Evolutionary conservation across 2,797 vertebrate genomes (phyloP).

Genomic region (Danio kyathit): DNA sequence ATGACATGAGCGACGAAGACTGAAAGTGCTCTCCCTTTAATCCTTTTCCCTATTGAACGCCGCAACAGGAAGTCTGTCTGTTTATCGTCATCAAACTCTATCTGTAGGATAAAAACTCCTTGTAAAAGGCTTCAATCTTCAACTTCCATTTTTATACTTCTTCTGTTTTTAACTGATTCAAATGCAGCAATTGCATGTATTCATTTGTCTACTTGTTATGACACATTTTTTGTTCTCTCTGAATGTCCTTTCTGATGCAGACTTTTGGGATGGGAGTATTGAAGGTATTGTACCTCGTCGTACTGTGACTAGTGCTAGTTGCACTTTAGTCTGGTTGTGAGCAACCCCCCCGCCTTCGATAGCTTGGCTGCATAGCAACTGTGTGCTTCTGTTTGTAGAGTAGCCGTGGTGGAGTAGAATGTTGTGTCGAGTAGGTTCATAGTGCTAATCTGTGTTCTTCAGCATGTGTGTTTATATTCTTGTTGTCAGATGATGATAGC

Average conservation of each 20-base stretch:
- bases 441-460: constrained; percentile 61
- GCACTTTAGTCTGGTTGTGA: constrained; percentile 72
- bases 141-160: constrained; percentile 46
- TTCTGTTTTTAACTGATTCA: constrained; percentile 48
- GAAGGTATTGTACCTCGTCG: constrained; percentile 83
- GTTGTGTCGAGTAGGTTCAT: constrained; percentile 50
- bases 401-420: constrained; percentile 52
- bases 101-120: constrained; percentile 40
- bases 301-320: constrained; percentile 62
- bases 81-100: constrained; percentile 32
- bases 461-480: constrained; percentile 56
- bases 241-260: constrained; percentile 85
- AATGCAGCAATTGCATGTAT: constrained; percentile 52
- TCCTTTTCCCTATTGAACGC: constrained; percentile 37
- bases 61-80: constrained; percentile 48
- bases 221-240: constrained; percentile 71
- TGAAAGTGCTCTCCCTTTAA: constrained; percentile 55
- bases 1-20: constrained; percentile 54
- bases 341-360: constrained; percentile 56
- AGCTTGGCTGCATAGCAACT: constrained; percentile 82
- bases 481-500: constrained; percentile 49
- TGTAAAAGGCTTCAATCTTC: constrained; percentile 28
- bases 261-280: constrained; percentile 85
- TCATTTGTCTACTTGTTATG: constrained; percentile 60
- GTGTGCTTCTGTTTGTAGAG: constrained; percentile 73